Conservation (phyloP, 2,888 invertebrate species). For the Oligia fasciuncula region DNA sequence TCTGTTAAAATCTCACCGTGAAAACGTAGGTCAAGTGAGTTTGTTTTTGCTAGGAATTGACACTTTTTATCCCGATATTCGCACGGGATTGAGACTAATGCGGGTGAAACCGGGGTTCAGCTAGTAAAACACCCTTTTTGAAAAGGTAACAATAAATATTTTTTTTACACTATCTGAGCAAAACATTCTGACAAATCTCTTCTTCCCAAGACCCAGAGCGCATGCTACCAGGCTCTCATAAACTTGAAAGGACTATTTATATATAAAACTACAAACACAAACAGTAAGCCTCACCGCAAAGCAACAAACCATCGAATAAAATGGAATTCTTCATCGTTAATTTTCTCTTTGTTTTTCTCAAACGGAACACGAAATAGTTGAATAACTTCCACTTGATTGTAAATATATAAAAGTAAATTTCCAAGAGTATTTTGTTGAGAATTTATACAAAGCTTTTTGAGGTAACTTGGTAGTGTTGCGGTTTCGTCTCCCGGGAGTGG, state of each 20-base stretch:
- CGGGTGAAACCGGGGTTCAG: neutral
- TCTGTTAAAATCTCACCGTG: no score
- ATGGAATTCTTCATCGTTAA: conserved; percentile 56
- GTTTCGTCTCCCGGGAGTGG: conserved; percentile 35
- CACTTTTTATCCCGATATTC: neutral
- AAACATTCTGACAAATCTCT: neutral
- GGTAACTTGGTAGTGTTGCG: conserved; percentile 52
- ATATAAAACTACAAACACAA: conserved; percentile 40
- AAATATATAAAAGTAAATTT: conserved; percentile 65
- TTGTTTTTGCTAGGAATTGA: no score
- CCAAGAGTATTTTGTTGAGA: conserved; percentile 61
- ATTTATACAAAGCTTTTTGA: conserved; percentile 64
- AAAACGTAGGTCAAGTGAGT: no score
- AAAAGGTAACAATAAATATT: neutral
- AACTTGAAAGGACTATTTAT: conserved; percentile 17
- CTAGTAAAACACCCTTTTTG: neutral
- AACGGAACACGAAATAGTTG: conserved; percentile 65
- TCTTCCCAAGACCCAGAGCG: neutral
- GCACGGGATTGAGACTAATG: neutral
- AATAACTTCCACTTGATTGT: conserved; percentile 64
- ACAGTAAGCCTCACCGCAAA: conserved; percentile 42
- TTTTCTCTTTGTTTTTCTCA: conserved; percentile 65
- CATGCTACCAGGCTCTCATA: conserved; percentile 28
- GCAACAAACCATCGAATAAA: conserved; percentile 45
- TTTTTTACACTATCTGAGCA: neutral